Evolutionary conservation across 2,888 invertebrate genomes (phyloP), one percentile per base, ranked within the genome.

Genomic region (Cistogaster globosa): DNA sequence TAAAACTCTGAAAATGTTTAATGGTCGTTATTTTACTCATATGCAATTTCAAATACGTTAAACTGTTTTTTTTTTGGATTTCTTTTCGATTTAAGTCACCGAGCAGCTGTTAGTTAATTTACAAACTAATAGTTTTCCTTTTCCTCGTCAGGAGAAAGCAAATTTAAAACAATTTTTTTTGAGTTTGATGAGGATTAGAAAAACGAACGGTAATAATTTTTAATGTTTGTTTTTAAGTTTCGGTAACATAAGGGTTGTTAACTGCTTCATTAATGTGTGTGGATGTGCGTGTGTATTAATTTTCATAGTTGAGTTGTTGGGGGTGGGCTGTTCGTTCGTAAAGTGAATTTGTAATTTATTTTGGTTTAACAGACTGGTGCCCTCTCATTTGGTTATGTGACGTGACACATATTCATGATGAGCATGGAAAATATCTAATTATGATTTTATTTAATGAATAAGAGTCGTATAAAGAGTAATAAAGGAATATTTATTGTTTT

Each of bases 381-480:
- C 8, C n/a, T n/a, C n/a, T 65, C 38, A 45, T 20, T 51, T 74
- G 16, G 26, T 6, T 53, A n/a, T 36, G 14, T 55, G 32, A 55
- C n/a, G 32, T 45, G 53, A 55, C 22, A 72, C 51, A 12, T 42
- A 12, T 12, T 32, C 32, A 20, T 36, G 51, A 65, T 51, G 58
- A 62, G 36, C 58, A 38, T 20, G 12, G 18, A 38, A 48, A 57
- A 48, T 51, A 57, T 18, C 18, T 38, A 72, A 72, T 65, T 58
- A 65, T 77, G 16, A 26, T 48, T 68, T 68, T 77, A 68, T 67
- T 68, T 67, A 68, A 77, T 77, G 58, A n/a, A 68, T 11, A 38
- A 16, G 18, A 9, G 32, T 18, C 12, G 7, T 53, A 3, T 0
- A 14, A 38, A 62, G 20, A 51, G 14, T 1, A 48, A 42, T 42